phyloP scores from a whole-genome alignment of 2,113 vertebrate species.

The Heptranchias perlo region DNA sequence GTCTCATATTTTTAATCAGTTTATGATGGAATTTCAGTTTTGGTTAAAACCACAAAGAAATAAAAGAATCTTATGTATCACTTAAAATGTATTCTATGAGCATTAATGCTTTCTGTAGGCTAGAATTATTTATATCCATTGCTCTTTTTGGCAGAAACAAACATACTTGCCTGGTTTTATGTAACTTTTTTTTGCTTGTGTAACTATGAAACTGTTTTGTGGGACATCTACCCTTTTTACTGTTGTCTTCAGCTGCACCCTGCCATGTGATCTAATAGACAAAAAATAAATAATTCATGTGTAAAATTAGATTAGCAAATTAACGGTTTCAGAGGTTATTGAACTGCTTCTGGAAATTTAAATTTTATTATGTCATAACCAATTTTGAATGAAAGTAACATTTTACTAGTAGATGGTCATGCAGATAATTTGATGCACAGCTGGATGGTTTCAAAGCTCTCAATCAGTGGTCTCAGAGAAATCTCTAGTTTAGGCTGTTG shows the following conservation, averaged over 20 bases:
- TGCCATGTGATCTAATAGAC: neutral
- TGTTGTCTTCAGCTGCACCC: no score
- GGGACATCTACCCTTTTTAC: neutral
- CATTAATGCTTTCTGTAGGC: neutral
- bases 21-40: no score
- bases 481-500: neutral
- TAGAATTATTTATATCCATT: neutral
- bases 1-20: neutral
- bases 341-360: neutral
- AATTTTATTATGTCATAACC: neutral
- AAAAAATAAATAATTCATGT: neutral
- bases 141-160: neutral
- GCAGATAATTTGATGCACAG: neutral
- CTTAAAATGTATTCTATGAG: neutral
- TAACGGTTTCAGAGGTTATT: neutral
- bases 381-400: neutral
- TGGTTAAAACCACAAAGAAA: no score
- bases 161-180: neutral
- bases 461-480: neutral
- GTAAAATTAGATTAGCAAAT: neutral
- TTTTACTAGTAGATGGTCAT: neutral
- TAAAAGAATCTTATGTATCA: no score
- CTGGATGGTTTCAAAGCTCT: neutral
- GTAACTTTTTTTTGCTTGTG: neutral
- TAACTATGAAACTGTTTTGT: neutral